A percentile compares a stretch with the other conserved stretches of the same genome.
Evolutionary conservation across 2,888 invertebrate genomes (phyloP).

Genomic region (Orgyia antiqua): DNA sequence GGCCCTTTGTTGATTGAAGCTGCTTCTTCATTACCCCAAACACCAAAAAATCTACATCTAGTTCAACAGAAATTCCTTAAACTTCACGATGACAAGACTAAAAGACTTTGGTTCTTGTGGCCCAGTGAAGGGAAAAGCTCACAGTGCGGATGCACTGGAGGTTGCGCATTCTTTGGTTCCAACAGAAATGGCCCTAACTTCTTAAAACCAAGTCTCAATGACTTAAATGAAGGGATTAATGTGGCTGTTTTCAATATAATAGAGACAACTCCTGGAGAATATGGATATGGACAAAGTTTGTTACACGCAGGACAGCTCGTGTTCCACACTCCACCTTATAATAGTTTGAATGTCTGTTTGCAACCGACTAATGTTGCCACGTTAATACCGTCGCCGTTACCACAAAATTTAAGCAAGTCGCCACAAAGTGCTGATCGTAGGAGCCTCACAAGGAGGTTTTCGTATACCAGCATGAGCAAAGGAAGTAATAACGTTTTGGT

Average conservation of each 20-base stretch:
- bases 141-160: slow-evolving; percentile 97
- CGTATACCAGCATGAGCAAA: slow-evolving; percentile 68
- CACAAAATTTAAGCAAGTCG: slow-evolving; percentile 58
- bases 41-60: slow-evolving; percentile 86
- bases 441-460: slow-evolving; percentile 68
- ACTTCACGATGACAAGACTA: slow-evolving; percentile 89
- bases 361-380: slow-evolving; percentile 79
- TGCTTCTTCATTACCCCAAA: slow-evolving; percentile 87
- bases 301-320: slow-evolving; percentile 91
- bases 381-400: slow-evolving; percentile 63
- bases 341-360: slow-evolving; percentile 85
- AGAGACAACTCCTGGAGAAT: slow-evolving; percentile 87
- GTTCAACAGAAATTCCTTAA: slow-evolving; percentile 90
- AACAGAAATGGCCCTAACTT: slow-evolving; percentile 93
- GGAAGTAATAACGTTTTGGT: slow-evolving; percentile 63
- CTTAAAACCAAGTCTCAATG: slow-evolving; percentile 89
- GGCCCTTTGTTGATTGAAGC: slow-evolving; percentile 95
- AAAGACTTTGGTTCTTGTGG: slow-evolving; percentile 97
- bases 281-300: slow-evolving; percentile 96
- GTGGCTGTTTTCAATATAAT: slow-evolving; percentile 85
- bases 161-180: slow-evolving; percentile 95
- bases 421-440: slow-evolving; percentile 59
- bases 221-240: slow-evolving; percentile 89
- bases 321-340: slow-evolving; percentile 94
- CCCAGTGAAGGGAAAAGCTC: slow-evolving; percentile 82